Evolutionary conservation across 2,113 vertebrate species (phyloP), one percentile per base, ranked within the genome.

Genomic region (Lanius collurio): DNA sequence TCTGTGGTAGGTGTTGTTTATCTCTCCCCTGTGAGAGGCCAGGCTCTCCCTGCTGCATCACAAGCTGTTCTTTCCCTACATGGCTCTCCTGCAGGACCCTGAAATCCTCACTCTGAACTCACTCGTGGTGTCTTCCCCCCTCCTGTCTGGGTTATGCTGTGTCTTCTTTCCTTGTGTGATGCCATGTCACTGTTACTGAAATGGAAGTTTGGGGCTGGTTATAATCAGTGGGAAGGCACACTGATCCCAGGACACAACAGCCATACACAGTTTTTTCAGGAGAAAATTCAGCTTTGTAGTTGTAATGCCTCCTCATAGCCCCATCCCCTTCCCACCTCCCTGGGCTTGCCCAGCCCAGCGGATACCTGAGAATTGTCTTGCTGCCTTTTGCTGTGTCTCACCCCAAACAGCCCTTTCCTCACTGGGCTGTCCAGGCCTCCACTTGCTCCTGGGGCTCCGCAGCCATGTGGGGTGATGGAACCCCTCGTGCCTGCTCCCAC

Each of bases 391-490:
- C 52, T 50, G 46, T 4, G 24, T 62, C 59, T 57, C 59, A 62
- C 28, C 30, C 21, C 67, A 59, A 52, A 6, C 26, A 67, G 37
- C 37, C 67, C 44, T 41, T 59, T 69, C 65, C 37, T 52, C 1
- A 0, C n/a, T 12, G 57, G 18, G 27, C 42, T 74, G 31, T 39
- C 30, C 53, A 11, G 30, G 28, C 20, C 28, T 26, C 19, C 10
- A 24, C 28, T 17, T 52, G 39, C 33, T 69, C 46, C 83, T 15
- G n/a, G 49, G 44, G 42, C 65, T 83, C 19, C 27, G 44, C n/a
- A 37, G 42, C 39, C 0, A 0, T 1, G 11, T 3, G 12, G 44
- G 31, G 27, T 5, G 3, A 46, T 26, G 35, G 69, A 75, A 24
- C n/a, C 49, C 31, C n/a, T 35, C 15, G 7, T 44, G 44, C 44